Evolutionary conservation across 2,888 invertebrate genomes (phyloP), one percentile per base, ranked within the genome.

Genomic region (Cheiracanthium punctorium): DNA sequence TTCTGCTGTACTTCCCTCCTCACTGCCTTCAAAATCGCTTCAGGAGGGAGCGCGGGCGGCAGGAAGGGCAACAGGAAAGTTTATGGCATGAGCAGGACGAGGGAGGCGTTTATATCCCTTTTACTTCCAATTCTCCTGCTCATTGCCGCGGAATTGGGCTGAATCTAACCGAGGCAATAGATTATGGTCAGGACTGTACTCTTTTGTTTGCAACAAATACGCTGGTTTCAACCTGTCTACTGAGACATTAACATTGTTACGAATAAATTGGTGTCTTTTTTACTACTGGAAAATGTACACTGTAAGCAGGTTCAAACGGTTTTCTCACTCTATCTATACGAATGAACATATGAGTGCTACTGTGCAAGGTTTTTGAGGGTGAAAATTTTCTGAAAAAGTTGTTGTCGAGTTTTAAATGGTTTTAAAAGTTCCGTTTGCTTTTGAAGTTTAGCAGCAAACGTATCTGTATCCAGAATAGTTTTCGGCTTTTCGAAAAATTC

Each of bases 311-410:
- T 67, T 69, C 67, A 0, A 76, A 1, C 1, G 28, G 17, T 41
- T 32, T 76, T 41, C 1, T 28, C 0, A 69, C 52, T 32, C 33
- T 48, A 20, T 77, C 10, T 14, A 32, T 28, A 2, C 17, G 10
- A 5, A 48, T 28, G 28, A 70, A 52, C 5, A 70, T 52, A 37
- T 58, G 69, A 10, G 37, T 37, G 10, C 7, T 7, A 10, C 7
- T 48, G 70, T 32, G 29, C 48, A 32, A 77, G 28, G n/a, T 77
- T 52, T 17, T 70, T 52, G 32, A 52, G 52, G 5, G 33, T 52
- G 20, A 77, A 77, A 28, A 33, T 5, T 33, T 30, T 70, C 32
- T 48, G 33, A 48, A 2, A 43, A 30, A 48, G 4, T n/a, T 32
- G 14, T 17, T 20, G 48, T 2, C 8, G 32, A 33, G 28, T 70